Conservation (phyloP, 2,113 vertebrate genomes). For the Laticauda colubrina region DNA sequence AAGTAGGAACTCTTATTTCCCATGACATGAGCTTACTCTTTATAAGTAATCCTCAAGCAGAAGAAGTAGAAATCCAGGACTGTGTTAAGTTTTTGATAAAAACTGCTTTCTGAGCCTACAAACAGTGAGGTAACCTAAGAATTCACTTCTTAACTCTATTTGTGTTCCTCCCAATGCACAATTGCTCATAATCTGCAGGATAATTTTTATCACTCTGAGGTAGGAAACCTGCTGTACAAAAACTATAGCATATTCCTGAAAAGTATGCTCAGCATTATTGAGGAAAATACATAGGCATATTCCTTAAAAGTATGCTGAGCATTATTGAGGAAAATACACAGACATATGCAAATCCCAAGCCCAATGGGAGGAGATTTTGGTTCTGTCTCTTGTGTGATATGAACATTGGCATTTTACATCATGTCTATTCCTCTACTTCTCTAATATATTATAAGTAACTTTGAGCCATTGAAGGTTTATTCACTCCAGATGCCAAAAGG, state of each 20-base stretch:
- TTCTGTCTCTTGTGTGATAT: neutral
- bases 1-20: neutral
- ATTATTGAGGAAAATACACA: neutral
- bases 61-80: neutral
- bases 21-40: neutral
- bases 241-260: neutral
- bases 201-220: neutral
- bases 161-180: neutral
- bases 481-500: neutral
- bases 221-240: neutral
- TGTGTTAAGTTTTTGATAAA: neutral
- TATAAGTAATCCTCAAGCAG: neutral
- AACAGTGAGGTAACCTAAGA: neutral
- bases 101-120: neutral
- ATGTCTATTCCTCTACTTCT: neutral
- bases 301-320: neutral
- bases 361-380: neutral
- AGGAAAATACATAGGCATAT: neutral
- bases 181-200: neutral
- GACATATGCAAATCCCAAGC: neutral
- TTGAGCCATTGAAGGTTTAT: neutral
- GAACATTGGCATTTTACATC: neutral
- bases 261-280: neutral
- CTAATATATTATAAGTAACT: neutral
- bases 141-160: neutral